These are phyloP conservation scores for Bombus confusus DNA, from an alignment of 1,140 invertebrate genomes.

Conservation along the genomic window DNA sequence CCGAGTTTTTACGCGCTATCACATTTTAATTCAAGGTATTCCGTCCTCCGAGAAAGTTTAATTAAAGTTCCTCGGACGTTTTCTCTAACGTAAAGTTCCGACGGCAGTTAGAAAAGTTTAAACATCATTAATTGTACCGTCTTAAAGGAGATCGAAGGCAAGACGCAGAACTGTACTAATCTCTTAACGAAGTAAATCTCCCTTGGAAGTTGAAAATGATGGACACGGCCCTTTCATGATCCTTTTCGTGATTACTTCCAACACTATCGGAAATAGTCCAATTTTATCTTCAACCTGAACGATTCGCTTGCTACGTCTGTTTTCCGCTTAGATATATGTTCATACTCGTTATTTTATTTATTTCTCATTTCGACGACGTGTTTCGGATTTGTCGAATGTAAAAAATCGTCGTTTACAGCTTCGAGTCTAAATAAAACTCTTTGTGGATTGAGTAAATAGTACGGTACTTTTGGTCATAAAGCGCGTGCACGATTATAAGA, in stretches of 20 bases:
- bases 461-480: too few relatives aligned
- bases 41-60: conserved; percentile 69
- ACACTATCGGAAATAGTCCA: not conserved
- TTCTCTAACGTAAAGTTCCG: conserved; percentile 66
- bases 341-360: too few relatives aligned
- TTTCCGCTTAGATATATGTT: too few relatives aligned
- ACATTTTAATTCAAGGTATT: conserved; percentile 73
- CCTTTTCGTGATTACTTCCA: not conserved
- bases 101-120: conserved; percentile 70
- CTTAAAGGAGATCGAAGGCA: conserved; percentile 53
- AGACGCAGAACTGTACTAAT: conserved; percentile 57
- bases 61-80: conserved; percentile 70
- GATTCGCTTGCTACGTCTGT: not conserved
- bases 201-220: conserved; percentile 37
- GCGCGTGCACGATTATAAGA: too few relatives aligned
- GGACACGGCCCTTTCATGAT: conserved; percentile 9
- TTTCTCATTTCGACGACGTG: not conserved
- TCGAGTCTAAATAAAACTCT: too few relatives aligned
- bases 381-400: not conserved
- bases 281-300: not conserved
- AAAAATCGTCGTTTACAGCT: too few relatives aligned
- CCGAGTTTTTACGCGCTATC: conserved; percentile 71
- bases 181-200: conserved; percentile 63
- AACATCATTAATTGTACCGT: conserved; percentile 69
- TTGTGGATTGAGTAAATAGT: too few relatives aligned